Evolutionary conservation across 2,113 vertebrate genomes (phyloP).

Genomic region (Heliornis fulica): DNA sequence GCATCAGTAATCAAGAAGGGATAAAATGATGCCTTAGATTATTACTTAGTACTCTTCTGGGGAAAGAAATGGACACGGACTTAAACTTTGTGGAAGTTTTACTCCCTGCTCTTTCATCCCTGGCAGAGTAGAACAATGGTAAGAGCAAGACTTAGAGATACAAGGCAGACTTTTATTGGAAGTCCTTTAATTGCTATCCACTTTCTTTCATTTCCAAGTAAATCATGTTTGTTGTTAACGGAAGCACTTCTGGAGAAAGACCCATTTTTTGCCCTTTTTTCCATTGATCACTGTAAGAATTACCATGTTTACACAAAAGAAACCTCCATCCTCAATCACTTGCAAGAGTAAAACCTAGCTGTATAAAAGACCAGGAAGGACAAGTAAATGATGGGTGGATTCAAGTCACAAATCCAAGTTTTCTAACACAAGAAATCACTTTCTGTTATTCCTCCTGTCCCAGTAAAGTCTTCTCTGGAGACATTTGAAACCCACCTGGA

Average conservation of each 20-base stretch:
- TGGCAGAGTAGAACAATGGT: accelerated
- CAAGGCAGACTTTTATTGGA: not conserved
- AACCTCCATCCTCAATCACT: not conserved
- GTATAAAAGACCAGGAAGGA: not conserved
- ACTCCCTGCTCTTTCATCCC: not conserved
- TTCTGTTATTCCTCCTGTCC: not conserved
- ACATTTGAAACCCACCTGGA: too few relatives aligned
- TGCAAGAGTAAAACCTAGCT: not conserved
- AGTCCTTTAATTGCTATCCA: not conserved
- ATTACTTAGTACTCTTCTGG: not conserved
- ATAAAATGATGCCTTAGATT: not conserved
- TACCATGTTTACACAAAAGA: not conserved
- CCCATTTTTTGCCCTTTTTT: not conserved
- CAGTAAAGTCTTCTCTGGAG: not conserved
- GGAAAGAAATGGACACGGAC: not conserved
- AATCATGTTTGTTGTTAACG: not conserved
- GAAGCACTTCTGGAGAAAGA: not conserved
- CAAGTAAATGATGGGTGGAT: not conserved
- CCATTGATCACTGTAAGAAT: not conserved
- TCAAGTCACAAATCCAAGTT: not conserved
- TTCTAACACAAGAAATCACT: not conserved
- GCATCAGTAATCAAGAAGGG: not conserved
- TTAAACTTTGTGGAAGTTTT: not conserved
- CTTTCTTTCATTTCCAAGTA: not conserved
- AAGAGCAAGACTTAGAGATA: not conserved